Evolutionary conservation across 2,888 invertebrate genomes (phyloP), one percentile per base, ranked within the genome.

Genomic region (Drosophila testacea): DNA sequence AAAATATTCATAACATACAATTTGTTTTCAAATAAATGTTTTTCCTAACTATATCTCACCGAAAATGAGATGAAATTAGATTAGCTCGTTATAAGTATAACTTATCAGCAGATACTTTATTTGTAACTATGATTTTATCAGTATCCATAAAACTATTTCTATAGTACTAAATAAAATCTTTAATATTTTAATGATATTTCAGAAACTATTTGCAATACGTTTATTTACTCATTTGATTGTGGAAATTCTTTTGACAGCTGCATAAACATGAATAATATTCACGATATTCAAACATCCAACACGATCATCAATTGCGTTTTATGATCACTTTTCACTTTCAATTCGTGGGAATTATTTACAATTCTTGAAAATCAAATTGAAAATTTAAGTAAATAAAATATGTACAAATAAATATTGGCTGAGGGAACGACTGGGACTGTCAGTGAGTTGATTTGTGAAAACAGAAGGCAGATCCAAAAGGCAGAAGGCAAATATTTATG

Each of bases 401-500:
- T 71, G 52, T 71, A 50, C 54, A 68, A 65, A 76, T 76, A 76
- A 76, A 76, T 76, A 72, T 67, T 52, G 28, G 47, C 60, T 22
- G 39, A 54, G 52, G 68, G 16, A 41, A 36, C n/a, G 36, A 36
- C 27, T 28, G 13, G 51, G 42, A 22, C 55, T n/a, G 55, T 55
- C 72, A 47, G 42, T 60, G 61, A 60, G 52, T 55, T 51, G 9
- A 54, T 48, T 65, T 79, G 64, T 42, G 55, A 55, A 70, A 74
- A 63, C n/a, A 70, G 46, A 10, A 47, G 28, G 22, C 30, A 52
- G 55, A 54, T 63, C 39, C 28, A 38, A 54, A 22, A 22, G 22
- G 22, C 22, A 22, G 22, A 22, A 65, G 69, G 46, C 52, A 83
- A 75, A 83, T 81, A 68, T 70, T 66, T 76, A 69, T 69, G 66